Percentiles rank a stretch among this genome's conserved stretches.
phyloP scores from a whole-genome alignment of 2,888 invertebrate species.

The Psylliodes chrysocephalus region DNA sequence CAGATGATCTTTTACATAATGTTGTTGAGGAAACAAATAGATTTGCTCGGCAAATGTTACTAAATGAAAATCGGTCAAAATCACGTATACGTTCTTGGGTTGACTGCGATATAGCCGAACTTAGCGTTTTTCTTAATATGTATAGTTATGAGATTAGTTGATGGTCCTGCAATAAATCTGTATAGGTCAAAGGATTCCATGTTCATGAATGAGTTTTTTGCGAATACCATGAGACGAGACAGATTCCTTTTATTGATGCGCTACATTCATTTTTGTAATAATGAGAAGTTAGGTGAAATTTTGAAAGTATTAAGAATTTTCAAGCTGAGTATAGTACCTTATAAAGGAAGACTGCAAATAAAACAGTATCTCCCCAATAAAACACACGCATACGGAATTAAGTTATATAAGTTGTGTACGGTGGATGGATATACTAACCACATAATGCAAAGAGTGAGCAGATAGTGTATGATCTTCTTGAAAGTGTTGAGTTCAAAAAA shows the following conservation, averaged over 20 bases:
- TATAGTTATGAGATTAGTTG: conserved; percentile 8
- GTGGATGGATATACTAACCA: conserved; percentile 5
- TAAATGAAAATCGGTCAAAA: conserved; percentile 1
- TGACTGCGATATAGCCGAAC: conserved; percentile 3
- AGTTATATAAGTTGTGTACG: not conserved
- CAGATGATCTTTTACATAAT: no score
- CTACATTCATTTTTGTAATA: no score
- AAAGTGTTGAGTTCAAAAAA: not conserved
- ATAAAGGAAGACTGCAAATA: not conserved
- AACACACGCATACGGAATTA: not conserved
- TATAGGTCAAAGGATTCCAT: conserved; percentile 18
- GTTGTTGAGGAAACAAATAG: conserved; percentile 5
- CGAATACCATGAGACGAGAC: not conserved
- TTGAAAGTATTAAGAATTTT: conserved; percentile 1
- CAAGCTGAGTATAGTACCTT: not conserved
- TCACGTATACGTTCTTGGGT: conserved; percentile 9
- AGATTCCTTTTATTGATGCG: no score
- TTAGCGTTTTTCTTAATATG: conserved; percentile 18
- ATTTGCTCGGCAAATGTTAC: conserved; percentile 13
- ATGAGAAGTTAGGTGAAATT: not conserved
- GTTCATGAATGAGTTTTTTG: conserved; percentile 13
- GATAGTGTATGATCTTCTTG: not conserved
- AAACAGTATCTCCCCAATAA: conserved; percentile 7
- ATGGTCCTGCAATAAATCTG: conserved; percentile 5
- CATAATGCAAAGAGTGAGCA: not conserved